These are phyloP conservation scores for Chloroceryle aenea DNA, from an alignment of 2,113 vertebrate genomes.

Conservation along the genomic window DNA sequence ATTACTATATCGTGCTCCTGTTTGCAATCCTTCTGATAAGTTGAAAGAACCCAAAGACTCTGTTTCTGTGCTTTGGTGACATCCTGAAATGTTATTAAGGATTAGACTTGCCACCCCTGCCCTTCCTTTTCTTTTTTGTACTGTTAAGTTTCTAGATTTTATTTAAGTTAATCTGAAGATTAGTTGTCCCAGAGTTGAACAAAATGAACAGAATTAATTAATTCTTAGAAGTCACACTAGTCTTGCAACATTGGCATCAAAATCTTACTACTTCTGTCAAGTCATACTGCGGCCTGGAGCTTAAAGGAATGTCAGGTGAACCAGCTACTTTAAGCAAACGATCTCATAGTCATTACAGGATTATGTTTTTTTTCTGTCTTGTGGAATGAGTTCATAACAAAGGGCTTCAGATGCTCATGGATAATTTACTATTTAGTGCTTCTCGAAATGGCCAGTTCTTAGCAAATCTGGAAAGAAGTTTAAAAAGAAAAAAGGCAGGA, in stretches of 20 bases:
- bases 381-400: not conserved
- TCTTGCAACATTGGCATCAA: not conserved
- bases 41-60: not conserved
- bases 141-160: not conserved
- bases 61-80: not conserved
- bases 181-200: not conserved
- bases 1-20: not conserved
- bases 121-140: not conserved
- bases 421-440: not conserved
- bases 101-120: not conserved
- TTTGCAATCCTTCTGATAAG: not conserved
- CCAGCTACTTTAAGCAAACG: not conserved
- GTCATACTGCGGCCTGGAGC: not conserved
- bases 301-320: not conserved
- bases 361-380: not conserved
- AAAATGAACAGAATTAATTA: not conserved
- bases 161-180: not conserved
- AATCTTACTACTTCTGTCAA: not conserved
- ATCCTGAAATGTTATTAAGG: not conserved
- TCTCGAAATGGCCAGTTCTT: not conserved
- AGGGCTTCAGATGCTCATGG: not conserved
- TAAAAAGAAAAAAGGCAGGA: not conserved
- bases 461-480: not conserved
- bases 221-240: not conserved
- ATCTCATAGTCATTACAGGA: fast-evolving